Conservation (phyloP, 2,888 invertebrate genomes). For the Allacma fusca region DNA sequence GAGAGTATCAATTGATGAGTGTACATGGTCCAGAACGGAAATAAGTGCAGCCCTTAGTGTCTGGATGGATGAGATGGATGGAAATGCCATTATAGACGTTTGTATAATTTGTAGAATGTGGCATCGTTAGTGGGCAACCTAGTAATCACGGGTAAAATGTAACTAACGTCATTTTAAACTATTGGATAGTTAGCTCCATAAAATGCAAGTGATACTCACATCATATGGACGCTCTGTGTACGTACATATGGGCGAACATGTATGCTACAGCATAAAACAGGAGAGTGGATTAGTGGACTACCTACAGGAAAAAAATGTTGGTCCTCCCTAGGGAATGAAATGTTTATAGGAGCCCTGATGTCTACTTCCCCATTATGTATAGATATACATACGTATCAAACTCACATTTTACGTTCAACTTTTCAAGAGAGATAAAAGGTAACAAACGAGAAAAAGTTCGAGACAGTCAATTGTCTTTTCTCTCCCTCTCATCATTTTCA, state of each 20-base stretch:
- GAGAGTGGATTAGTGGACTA: too few relatives aligned
- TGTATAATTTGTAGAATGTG: slow-evolving; percentile 27
- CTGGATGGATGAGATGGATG: slow-evolving; percentile 5
- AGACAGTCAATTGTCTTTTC: slow-evolving; percentile 35
- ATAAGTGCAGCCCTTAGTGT: background rate
- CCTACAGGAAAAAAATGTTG: slow-evolving; percentile 11
- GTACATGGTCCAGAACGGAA: slow-evolving; percentile 22
- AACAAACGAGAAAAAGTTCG: slow-evolving; percentile 24
- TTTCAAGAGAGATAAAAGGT: slow-evolving; percentile 8
- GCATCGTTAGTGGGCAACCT: slow-evolving; percentile 40
- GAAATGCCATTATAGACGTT: slow-evolving; percentile 20
- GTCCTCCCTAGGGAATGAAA: slow-evolving; percentile 27
- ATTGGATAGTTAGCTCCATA: slow-evolving; percentile 21
- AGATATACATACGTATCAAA: background rate
- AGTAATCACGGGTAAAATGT: slow-evolving; percentile 32
- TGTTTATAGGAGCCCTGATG: background rate
- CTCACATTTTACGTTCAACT: background rate
- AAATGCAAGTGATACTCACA: slow-evolving; percentile 17
- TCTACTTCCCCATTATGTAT: background rate
- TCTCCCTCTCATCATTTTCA: slow-evolving; percentile 24
- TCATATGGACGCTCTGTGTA: too few relatives aligned
- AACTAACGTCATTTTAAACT: slow-evolving; percentile 26
- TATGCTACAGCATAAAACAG: too few relatives aligned
- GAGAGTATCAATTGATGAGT: too few relatives aligned
- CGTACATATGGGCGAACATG: too few relatives aligned